Base-by-base conservation (phyloP, 2,888 invertebrate species). In the Eupithecia pulchellata region DNA sequence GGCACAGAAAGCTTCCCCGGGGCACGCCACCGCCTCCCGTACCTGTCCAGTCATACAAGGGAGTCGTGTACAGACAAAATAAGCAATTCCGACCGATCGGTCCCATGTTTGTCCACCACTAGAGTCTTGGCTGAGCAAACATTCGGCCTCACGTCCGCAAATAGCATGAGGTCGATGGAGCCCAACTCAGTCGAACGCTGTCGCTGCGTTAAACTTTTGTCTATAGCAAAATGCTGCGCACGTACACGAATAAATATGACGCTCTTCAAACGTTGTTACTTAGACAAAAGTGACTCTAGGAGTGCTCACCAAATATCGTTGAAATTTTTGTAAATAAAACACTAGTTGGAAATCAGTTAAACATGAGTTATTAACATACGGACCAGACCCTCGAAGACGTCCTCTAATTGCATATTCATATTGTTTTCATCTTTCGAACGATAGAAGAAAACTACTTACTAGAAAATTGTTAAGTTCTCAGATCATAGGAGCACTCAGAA, bases 1-100 rank as follows among this genome's bases (percentile, higher is more conserved):
- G 89, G 71, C 86, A 80, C 70, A 86, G 84, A 79, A 81, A 73
- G 82, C 81, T 83, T 81, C 90, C 90, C 88, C 85, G 91, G 76
- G 88, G 90, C 84, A 89, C 83, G 83, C 88, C 85, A n/a, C 25
- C 57, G 82, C 80, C 86, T 84, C 83, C 89, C 83, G 84, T 91
- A 92, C 91, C 91, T 92, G 91, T 87, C 88, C 89, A 87, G 84
- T 65, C 61, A 30, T 62, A 55, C 85, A 84, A 88, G 91, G 91
- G 91, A 91, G 89, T 85, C 86, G 86, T 91, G 93, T 92, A 91
- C 90, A 88, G 91, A 93, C 93, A 94, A 94, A 94, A 93, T 94
- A 93, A 93, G 93, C 93, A 93, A 94, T 93, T 93, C 93, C 92
- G 89, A 90, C 84, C 91, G 90, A 92, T 93, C 91, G 89, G 92